phyloP scores from a whole-genome alignment of 1,140 invertebrate species.

The Anastrepha ludens region DNA sequence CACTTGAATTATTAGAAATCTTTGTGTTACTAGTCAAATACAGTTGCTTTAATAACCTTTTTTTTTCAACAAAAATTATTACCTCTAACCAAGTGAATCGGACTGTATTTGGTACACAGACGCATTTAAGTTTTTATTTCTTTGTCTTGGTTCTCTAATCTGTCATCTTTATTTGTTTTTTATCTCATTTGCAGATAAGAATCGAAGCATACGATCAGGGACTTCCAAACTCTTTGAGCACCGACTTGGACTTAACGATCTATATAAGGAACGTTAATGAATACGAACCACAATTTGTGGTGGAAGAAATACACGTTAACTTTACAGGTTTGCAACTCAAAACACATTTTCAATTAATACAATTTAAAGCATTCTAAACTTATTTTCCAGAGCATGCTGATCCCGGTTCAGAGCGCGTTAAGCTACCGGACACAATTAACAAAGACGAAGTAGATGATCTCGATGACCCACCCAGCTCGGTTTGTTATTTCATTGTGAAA shows the following conservation, averaged over 20 bases:
- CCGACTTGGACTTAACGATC: conserved; percentile 91
- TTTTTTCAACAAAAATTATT: too few relatives aligned
- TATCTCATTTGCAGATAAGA: conserved; percentile 80
- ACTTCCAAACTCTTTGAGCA: conserved; percentile 87
- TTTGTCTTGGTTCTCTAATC: too few relatives aligned
- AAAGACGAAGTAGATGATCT: conserved; percentile 88
- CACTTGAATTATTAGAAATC: too few relatives aligned
- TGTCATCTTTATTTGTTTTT: conserved; percentile 47
- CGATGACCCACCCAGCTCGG: conserved; percentile 83
- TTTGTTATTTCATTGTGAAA: conserved; percentile 91
- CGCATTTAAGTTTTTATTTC: too few relatives aligned
- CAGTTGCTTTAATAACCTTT: too few relatives aligned
- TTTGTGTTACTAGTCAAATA: too few relatives aligned
- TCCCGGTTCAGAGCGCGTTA: conserved; percentile 80
- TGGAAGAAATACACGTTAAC: conserved; percentile 83
- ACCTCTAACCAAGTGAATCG: too few relatives aligned
- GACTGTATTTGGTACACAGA: too few relatives aligned
- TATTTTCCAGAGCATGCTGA: conserved; percentile 80
- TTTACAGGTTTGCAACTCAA: conserved; percentile 78
- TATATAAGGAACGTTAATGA: conserved; percentile 93
- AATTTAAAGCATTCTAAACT: neutral
- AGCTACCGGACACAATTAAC: conserved; percentile 89
- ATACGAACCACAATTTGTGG: conserved; percentile 89
- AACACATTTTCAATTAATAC: neutral
- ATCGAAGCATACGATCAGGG: conserved; percentile 93